A percentile compares a stretch with the other conserved stretches of the same genome.
Conservation (phyloP, 2,113 vertebrate species). For the Platysternon megacephalum region DNA sequence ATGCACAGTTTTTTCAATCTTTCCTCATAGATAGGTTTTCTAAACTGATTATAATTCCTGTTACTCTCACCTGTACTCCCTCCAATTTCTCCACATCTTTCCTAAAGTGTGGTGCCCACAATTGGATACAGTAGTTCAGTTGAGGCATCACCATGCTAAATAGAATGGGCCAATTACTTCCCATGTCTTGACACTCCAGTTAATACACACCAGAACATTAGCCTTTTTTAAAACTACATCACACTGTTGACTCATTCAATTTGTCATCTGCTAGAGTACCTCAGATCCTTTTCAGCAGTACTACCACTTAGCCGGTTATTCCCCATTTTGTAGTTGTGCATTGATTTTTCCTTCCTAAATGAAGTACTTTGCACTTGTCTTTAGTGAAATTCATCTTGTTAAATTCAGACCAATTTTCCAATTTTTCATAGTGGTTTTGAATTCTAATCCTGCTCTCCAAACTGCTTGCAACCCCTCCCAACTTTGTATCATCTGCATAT, state of each 20-base stretch:
- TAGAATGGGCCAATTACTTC: background rate
- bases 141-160: background rate
- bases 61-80: background rate
- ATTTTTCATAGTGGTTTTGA: background rate
- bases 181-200: background rate
- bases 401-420: background rate
- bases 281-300: background rate
- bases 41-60: background rate
- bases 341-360: background rate
- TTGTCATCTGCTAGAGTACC: background rate
- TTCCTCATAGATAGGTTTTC: background rate
- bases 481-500: background rate
- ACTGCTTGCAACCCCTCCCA: background rate
- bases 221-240: background rate
- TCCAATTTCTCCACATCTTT: background rate
- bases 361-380: background rate
- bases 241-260: background rate
- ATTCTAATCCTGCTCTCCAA: background rate
- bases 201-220: background rate
- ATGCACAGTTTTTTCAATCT: background rate
- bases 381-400: background rate
- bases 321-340: background rate
- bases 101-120: background rate
- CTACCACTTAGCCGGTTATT: background rate
- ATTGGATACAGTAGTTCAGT: background rate